Conservation (phyloP, 2,113 vertebrate species). For the Lasiurus borealis region DNA sequence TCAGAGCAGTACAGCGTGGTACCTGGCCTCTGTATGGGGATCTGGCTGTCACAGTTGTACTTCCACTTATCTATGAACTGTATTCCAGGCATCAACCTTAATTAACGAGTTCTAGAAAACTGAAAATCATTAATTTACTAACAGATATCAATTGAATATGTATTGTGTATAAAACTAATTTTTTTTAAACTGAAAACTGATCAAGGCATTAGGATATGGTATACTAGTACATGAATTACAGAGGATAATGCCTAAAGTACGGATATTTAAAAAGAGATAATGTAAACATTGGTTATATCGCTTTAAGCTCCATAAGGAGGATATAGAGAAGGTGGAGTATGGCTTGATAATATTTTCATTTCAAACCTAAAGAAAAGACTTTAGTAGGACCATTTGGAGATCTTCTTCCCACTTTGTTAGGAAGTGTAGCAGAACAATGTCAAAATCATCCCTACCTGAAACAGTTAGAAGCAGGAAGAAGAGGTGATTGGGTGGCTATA, state of each 20-base stretch:
- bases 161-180: neutral
- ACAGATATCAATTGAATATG: neutral
- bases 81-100: neutral
- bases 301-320: constrained; percentile 4
- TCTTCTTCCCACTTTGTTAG: neutral
- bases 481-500: neutral
- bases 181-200: neutral
- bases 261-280: neutral
- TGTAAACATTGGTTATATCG: neutral
- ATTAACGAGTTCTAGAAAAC: neutral
- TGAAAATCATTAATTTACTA: neutral
- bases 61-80: neutral
- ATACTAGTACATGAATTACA: neutral
- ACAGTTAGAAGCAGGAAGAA: neutral
- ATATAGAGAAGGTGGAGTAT: neutral
- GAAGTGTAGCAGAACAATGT: neutral
- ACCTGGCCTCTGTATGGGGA: neutral
- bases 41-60: neutral
- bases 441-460: neutral
- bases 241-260: neutral
- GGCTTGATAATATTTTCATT: neutral
- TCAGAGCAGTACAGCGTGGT: neutral
- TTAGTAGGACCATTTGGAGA: neutral
- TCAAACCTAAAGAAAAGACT: neutral
- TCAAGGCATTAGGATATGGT: neutral